Evolutionary conservation across 92 coral and sea anemone species (phyloP).

Genomic region (Heliopora coerulea): DNA sequence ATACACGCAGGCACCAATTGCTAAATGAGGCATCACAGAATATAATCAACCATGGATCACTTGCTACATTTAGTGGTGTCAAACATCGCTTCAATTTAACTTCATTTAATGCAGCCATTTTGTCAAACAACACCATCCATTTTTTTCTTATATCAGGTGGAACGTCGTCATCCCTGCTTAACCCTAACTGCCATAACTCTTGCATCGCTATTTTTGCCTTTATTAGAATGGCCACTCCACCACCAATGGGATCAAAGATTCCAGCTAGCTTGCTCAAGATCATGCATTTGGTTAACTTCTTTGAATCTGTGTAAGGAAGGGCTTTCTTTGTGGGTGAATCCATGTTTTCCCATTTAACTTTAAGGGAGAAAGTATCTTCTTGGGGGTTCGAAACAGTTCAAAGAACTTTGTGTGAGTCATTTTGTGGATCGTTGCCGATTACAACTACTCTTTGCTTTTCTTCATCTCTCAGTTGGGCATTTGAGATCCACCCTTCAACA

Average conservation of each 20-base stretch:
- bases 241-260: constrained; percentile 58
- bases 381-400: constrained; percentile 45
- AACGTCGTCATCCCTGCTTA: constrained; percentile 25
- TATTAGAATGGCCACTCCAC: constrained; percentile 41
- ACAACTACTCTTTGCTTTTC: constrained; percentile 23
- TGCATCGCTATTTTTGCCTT: constrained; percentile 54
- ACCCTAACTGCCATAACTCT: constrained; percentile 45
- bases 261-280: constrained; percentile 57
- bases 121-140: constrained; percentile 24
- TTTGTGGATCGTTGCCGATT: constrained; percentile 1
- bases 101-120: constrained; percentile 29
- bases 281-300: constrained; percentile 32
- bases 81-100: constrained; percentile 41
- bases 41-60: constrained; percentile 24
- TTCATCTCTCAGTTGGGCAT: neutral
- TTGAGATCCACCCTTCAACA: constrained; percentile 16
- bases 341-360: constrained; percentile 9
- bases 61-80: constrained; percentile 33
- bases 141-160: constrained; percentile 31
- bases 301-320: neutral
- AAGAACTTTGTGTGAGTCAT: constrained; percentile 20
- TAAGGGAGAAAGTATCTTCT: constrained; percentile 40
- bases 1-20: constrained; percentile 52
- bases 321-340: neutral
- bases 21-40: constrained; percentile 50